These are phyloP conservation scores for Albula glossodonta DNA, from an alignment of 2,113 vertebrate genomes.

Conservation along the genomic window DNA sequence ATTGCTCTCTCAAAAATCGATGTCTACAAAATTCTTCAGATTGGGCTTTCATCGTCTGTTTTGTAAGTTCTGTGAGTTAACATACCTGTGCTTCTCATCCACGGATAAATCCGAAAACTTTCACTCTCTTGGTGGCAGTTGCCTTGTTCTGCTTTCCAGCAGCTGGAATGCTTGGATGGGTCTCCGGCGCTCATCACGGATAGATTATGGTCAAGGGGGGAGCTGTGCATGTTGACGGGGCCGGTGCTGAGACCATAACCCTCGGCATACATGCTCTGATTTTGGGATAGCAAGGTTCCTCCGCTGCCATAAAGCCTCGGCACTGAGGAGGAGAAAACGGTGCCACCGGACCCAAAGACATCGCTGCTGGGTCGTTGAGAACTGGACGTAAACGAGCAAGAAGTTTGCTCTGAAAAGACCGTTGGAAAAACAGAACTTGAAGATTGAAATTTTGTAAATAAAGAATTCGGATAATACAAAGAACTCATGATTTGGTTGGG, in stretches of 20 bases:
- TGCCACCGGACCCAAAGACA: constrained; percentile 68
- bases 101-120: constrained; percentile 82
- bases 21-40: background rate
- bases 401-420: constrained; percentile 85
- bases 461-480: constrained; percentile 88
- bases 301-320: constrained; percentile 73
- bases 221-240: constrained; percentile 77
- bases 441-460: constrained; percentile 88
- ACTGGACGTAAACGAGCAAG: constrained; percentile 81
- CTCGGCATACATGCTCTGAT: constrained; percentile 68
- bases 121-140: constrained; percentile 66
- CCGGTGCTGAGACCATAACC: constrained; percentile 71
- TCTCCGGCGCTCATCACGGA: constrained; percentile 73
- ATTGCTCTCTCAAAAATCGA: background rate
- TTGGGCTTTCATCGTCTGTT: background rate
- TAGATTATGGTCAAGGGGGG: constrained; percentile 74
- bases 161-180: constrained; percentile 67
- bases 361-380: constrained; percentile 70
- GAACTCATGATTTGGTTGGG: constrained; percentile 91
- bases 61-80: background rate
- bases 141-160: constrained; percentile 71
- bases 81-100: constrained; percentile 92
- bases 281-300: constrained; percentile 66
- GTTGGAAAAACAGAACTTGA: constrained; percentile 81
- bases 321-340: constrained; percentile 63